Base-by-base conservation (phyloP, 2,888 invertebrate genomes). In the Callimorpha dominula region DNA sequence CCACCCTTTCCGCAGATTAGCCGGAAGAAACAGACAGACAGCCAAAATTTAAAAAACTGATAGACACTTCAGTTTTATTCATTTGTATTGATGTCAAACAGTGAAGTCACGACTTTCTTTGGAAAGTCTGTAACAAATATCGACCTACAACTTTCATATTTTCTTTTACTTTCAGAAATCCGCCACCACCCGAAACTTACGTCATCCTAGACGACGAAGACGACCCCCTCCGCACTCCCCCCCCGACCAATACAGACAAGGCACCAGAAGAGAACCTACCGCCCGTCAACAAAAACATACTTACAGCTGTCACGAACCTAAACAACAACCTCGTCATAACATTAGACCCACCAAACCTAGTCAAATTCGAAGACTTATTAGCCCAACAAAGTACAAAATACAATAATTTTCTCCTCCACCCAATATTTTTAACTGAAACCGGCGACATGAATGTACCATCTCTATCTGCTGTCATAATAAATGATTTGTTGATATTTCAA, bases 171-270 rank as follows among this genome's bases (percentile, higher is more conserved):
- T 54, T 11, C 57, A 57, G 57, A 40, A 20, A 2, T 46, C 17
- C 31, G 8, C 52, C 62, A 4, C 49, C 17, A 9, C 43, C 43
- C 20, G 62, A 68, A 40, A 6, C 60, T 2, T 68, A 49, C 31
- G 40, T 68, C 4, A 68, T 68, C 4, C 14, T 68, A 11, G 68
- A 68, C 11, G 68, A 68, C 0, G 68, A 68, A 12, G 68, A 68
- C 3, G 68, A 68, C 49, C 60, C 40, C 67, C 52, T 7, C 31
- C 31, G 31, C 43, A 5, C 2, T 17, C 42, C 15, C 0, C 12
- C 8, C 17, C 9, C 65, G 8, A 31, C 50, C 15, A 7, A 6
- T 1, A 40, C 2, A 4, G 42, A 42, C 1, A 7, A 67, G 6
- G 9, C 12, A 2, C 17, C 66, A 4, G 31, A 31, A 31, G 31